Evolutionary conservation across 2,888 invertebrate genomes (phyloP), one percentile per base, ranked within the genome.

Genomic region (Helobdella robusta): DNA sequence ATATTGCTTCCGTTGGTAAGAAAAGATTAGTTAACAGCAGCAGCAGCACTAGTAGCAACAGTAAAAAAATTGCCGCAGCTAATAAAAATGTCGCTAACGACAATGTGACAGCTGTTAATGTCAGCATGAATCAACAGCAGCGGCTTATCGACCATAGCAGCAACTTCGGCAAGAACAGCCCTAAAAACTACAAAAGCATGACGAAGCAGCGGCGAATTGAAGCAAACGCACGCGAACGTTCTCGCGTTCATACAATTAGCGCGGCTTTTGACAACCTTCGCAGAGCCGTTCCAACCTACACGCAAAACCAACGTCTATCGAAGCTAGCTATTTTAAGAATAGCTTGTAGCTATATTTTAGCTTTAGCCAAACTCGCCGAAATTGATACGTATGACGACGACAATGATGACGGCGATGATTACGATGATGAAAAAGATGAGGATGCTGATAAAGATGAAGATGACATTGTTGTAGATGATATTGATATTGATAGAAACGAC

Each of bases 231-330:
- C 83, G 93, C 4, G 93, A 94, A 77, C 81, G 93, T 67, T 91
- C 92, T 5, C 83, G 93, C 62, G 93, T 94, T 0, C 93, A 94
- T 78, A 93, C 93, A 0, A 94, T 94, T 71, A 91, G 91, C 75
- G 92, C 92, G 0, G 93, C 93, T 0, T 94, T 93, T 77, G 93
- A 94, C 71, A 90, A 89, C 0, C 81, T 94, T 11, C 83, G 93
- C 54, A 83, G 84, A 67, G 84, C 91, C 0, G 87, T 94, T 52
- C 93, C 93, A 2, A 86, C 92, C 0, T 93, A 91, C 78, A 91
- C 91, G 50, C 88, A 91, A 77, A 89, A 90, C 76, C 92, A 92
- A 80, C 92, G 93, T 80, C 84, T 94, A 30, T 91, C 91, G 0
- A 94, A 94, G 76, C 80, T 94, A 62, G 91, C 92, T 0, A 91